phyloP scores from a whole-genome alignment of 1,140 invertebrate species.

The Agrypnia vestita region DNA sequence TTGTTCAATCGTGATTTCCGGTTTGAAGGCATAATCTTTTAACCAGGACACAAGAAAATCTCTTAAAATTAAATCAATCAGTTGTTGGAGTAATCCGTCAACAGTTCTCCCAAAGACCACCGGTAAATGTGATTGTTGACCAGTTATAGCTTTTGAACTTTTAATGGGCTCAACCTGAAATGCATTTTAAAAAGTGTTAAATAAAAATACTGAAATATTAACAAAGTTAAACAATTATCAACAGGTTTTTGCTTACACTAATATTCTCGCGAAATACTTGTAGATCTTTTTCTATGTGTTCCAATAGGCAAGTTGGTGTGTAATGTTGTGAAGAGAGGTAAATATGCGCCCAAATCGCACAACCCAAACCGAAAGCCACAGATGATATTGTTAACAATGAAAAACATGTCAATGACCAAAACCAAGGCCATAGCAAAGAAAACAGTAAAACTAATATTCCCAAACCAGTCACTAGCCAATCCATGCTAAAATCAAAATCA shows the following conservation, averaged over 20 bases:
- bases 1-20: constrained; percentile 75
- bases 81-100: constrained; percentile 86
- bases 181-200: constrained; percentile 24
- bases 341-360: constrained; percentile 67
- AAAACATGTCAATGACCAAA: constrained; percentile 47
- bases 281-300: constrained; percentile 69
- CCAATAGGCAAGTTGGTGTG: constrained; percentile 67
- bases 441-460: constrained; percentile 52
- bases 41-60: constrained; percentile 88
- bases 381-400: constrained; percentile 50
- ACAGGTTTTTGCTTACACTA: constrained; percentile 62
- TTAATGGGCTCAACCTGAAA: constrained; percentile 49
- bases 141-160: constrained; percentile 59
- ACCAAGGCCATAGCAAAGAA: constrained; percentile 56
- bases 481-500: constrained; percentile 54
- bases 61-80: constrained; percentile 85
- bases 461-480: constrained; percentile 47
- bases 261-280: constrained; percentile 66
- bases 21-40: constrained; percentile 77
- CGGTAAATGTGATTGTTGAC: constrained; percentile 75
- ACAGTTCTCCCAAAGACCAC: constrained; percentile 86
- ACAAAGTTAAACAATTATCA: constrained; percentile 27
- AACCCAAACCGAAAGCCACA: constrained; percentile 49
- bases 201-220: constrained; percentile 13
- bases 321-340: constrained; percentile 70